These are phyloP conservation scores for Ceryle rudis DNA, from an alignment of 2,797 vertebrate genomes.

Conservation along the genomic window DNA sequence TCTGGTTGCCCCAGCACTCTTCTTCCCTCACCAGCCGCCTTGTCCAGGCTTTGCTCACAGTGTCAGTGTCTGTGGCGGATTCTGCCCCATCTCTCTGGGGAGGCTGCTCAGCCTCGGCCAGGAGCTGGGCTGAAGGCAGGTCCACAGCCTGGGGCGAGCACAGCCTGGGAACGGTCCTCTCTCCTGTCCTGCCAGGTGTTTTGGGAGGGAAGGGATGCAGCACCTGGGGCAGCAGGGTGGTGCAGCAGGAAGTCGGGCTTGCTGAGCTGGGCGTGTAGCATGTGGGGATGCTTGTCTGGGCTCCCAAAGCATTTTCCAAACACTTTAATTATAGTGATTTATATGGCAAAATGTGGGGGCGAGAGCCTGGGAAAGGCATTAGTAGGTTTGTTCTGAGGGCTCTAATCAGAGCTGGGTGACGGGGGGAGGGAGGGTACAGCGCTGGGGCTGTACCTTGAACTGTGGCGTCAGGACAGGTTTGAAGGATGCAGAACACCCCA, in stretches of 20 bases:
- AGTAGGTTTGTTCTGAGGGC: slow-evolving; percentile 53
- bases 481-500: slow-evolving; percentile 16
- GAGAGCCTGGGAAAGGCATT: slow-evolving; percentile 67
- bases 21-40: rapidly evolving
- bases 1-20: not conserved
- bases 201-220: slow-evolving; percentile 57
- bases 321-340: slow-evolving; percentile 71
- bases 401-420: slow-evolving; percentile 36
- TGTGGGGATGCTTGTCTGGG: slow-evolving; percentile 67
- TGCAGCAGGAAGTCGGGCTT: slow-evolving; percentile 51
- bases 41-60: rapidly evolving
- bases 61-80: not conserved
- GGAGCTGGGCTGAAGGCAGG: not conserved
- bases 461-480: not conserved
- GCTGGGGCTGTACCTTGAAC: slow-evolving; percentile 4
- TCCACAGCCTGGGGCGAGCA: not conserved
- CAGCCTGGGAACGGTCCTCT: slow-evolving; percentile 44
- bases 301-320: slow-evolving; percentile 66
- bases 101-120: not conserved
- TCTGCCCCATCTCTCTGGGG: not conserved
- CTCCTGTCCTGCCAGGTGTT: not conserved
- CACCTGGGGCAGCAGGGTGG: not conserved
- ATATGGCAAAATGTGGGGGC: slow-evolving; percentile 65
- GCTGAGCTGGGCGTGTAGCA: slow-evolving; percentile 61
- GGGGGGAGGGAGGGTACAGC: not conserved